Evolutionary conservation across 30 jellyfish, hydroid and myxozoan genomes (phyloP), one percentile per base, ranked within the genome.

Genomic region (Hydra vulgaris): DNA sequence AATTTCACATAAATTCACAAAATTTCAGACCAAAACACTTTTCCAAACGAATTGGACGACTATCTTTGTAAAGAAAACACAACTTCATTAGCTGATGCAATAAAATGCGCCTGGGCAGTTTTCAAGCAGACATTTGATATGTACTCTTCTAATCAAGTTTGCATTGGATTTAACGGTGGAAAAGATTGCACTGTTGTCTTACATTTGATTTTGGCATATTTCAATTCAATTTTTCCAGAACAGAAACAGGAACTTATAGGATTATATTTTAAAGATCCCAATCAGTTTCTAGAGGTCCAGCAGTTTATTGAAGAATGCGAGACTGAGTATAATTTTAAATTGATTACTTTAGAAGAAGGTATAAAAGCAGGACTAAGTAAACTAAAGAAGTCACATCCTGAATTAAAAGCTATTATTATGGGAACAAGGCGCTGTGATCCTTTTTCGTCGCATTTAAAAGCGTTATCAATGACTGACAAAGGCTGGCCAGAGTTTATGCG

Each of bases 371-470:
- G 96, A 1, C 74, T 91, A 70, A 76, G 27, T 17, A 53, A 80
- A 52, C 71, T 91, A 77, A 84, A 72, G 25, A 22, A 21, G 23
- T 66, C 40, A 73, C 78, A 85, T 77, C 98, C 98, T 17, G 82
- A 84, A 7, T 40, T 93, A 26, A 84, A 85, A 75, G 99, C 99
- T 52, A 89, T 96, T 22, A 25, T 93, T 0, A 93, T 93, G 99
- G 99, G 99, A 18, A 93, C 99, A n/a, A 74, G 98, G 53, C 95
- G 98, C 0, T 95, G 86, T 73, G 98, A 91, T 82, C 98, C 98
- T 16, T 91, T 82, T 73, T 91, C 98, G 17, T 66, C 92, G 7
- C 56, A 68, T 66, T 84, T 91, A 73, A 86, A 93, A 15, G 73
- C 98, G 7, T 91, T 91, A 53, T 27, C 96, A n/a, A 85, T 92